phyloP scores from a whole-genome alignment of 2,113 vertebrate genomes.

The Epinephelus lanceolatus region DNA sequence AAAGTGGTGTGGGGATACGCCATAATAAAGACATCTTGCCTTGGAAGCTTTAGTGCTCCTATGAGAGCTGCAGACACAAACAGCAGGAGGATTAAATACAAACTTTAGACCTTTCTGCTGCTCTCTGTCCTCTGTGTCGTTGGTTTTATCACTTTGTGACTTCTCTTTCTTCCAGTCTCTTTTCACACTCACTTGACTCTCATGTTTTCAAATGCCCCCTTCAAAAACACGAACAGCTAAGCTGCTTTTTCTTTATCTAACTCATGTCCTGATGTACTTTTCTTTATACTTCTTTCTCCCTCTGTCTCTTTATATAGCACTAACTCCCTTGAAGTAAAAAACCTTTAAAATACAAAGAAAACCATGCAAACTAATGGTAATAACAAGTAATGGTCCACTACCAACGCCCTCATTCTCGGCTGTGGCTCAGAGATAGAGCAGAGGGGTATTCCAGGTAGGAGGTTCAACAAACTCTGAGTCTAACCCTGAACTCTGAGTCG shows the following conservation, averaged over 20 bases:
- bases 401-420: no score
- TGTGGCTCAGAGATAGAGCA: no score
- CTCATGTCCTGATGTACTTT: constrained; percentile 3
- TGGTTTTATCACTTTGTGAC: constrained; percentile 46
- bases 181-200: constrained; percentile 32
- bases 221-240: constrained; percentile 36
- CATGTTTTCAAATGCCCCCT: constrained; percentile 15
- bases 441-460: no score
- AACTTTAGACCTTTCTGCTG: constrained; percentile 63
- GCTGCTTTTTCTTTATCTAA: constrained; percentile 18
- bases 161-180: constrained; percentile 15
- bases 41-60: constrained; percentile 66
- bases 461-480: no score
- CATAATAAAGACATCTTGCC: constrained; percentile 64
- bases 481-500: no score
- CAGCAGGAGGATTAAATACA: constrained; percentile 66
- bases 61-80: constrained; percentile 73
- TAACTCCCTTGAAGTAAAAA: constrained; percentile 6
- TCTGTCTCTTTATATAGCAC: constrained; percentile 3
- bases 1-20: constrained; percentile 56
- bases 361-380: not conserved
- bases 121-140: constrained; percentile 35
- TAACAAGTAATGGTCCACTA: no score
- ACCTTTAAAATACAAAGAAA: not conserved
- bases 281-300: not conserved